phyloP scores from a whole-genome alignment of 2,797 vertebrate genomes.

The Gila robusta region DNA sequence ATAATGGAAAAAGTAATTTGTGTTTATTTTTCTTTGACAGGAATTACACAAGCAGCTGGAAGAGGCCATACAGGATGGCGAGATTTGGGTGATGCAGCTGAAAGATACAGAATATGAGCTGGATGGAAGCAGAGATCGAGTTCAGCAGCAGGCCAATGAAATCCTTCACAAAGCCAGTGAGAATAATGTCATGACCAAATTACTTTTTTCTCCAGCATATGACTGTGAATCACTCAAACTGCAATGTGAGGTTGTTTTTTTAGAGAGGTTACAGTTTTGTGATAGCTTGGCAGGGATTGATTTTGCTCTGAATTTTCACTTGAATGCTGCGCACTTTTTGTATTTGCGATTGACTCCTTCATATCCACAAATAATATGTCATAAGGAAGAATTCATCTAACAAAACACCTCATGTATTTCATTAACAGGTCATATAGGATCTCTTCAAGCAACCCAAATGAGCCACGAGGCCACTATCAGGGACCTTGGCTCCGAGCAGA shows the following conservation, averaged over 20 bases:
- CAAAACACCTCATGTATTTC: background rate
- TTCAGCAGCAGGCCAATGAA: conserved; percentile 95
- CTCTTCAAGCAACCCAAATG: conserved; percentile 96
- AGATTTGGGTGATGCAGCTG: conserved; percentile 94
- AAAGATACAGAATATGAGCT: conserved; percentile 97
- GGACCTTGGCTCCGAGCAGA: conserved; percentile 95
- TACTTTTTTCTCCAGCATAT: conserved; percentile 9
- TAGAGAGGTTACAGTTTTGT: background rate
- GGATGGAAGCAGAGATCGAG: conserved; percentile 89
- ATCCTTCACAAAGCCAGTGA: conserved; percentile 89
- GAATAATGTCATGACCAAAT: conserved; percentile 53
- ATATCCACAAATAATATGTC: background rate
- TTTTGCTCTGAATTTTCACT: conserved; percentile 5
- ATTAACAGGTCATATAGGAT: conserved; percentile 92
- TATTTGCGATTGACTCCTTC: background rate
- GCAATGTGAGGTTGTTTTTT: background rate
- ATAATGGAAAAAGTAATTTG: background rate
- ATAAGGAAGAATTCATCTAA: background rate
- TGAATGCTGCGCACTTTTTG: background rate
- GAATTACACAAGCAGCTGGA: conserved; percentile 97
- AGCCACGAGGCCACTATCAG: conserved; percentile 94
- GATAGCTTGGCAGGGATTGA: conserved; percentile 28
- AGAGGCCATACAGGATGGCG: conserved; percentile 92
- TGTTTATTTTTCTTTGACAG: conserved; percentile 68
- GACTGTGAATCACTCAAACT: conserved; percentile 31